Conservation (phyloP, 1,140 invertebrate species). For the Nymphalis io region DNA sequence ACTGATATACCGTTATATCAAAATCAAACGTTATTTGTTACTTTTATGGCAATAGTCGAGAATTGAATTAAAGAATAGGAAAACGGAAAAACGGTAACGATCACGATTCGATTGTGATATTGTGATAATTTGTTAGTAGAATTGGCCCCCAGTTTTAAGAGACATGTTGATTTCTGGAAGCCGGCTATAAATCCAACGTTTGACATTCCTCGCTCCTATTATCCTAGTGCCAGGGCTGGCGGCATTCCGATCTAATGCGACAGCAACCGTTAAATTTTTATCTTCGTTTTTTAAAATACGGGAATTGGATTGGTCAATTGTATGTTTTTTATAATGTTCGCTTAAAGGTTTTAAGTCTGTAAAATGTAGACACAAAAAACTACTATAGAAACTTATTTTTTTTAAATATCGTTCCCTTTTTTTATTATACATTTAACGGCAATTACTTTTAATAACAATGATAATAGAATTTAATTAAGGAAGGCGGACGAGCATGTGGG, state of each 20-base stretch:
- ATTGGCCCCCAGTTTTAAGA: background rate
- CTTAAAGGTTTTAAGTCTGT: background rate
- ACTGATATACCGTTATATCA: too few species aligned
- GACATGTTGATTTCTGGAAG: background rate
- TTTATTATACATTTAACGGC: too few species aligned
- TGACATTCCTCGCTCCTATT: background rate
- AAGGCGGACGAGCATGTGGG: too few species aligned
- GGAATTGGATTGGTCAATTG: conserved; percentile 13
- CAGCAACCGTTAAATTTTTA: conserved; percentile 10
- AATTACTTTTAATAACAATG: background rate
- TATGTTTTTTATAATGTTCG: conserved; percentile 1
- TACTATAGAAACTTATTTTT: background rate
- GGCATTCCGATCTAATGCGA: conserved; percentile 9
- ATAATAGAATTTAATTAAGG: background rate
- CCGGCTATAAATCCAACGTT: conserved; percentile 1
- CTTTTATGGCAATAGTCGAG: too few species aligned
- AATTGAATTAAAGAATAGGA: too few species aligned
- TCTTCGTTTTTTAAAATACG: conserved; percentile 3
- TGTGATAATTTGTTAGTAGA: too few species aligned
- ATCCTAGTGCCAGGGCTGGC: conserved; percentile 1
- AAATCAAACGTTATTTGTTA: too few species aligned
- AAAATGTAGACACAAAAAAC: background rate
- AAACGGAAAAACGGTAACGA: too few species aligned
- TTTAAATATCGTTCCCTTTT: background rate
- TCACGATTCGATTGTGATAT: too few species aligned